These are phyloP conservation scores for Pristionchus japonicus DNA, from an alignment of 2,888 invertebrate species.

Conservation along the genomic window DNA sequence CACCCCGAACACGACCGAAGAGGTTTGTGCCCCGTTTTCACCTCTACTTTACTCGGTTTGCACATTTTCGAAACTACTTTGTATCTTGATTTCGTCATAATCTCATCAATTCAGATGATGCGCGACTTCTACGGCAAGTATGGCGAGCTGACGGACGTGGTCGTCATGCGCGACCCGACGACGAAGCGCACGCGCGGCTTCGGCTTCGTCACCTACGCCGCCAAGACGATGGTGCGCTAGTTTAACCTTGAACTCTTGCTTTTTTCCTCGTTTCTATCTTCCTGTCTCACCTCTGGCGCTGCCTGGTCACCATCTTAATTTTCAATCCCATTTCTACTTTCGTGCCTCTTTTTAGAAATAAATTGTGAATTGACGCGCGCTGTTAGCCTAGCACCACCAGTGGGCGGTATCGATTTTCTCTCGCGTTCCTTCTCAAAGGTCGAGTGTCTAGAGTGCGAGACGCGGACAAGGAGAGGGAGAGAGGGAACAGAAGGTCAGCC, in stretches of 20 bases:
- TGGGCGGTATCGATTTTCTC: neutral
- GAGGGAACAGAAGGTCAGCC: neutral
- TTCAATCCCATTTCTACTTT: too few species aligned
- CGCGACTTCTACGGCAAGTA: conserved; percentile 78
- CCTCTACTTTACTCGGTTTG: neutral
- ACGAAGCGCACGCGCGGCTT: conserved; percentile 95
- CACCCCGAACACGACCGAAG: conserved; percentile 62
- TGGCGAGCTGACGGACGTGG: conserved; percentile 96
- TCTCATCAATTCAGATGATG: conserved; percentile 42
- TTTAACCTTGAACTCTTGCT: neutral
- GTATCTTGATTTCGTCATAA: too few species aligned
- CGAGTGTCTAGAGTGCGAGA: neutral
- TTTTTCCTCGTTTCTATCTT: too few species aligned
- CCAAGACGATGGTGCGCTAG: conserved; percentile 51
- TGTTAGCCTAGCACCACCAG: neutral
- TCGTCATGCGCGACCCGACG: conserved; percentile 95
- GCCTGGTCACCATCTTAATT: too few species aligned
- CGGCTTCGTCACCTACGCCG: conserved; percentile 95
- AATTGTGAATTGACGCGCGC: neutral
- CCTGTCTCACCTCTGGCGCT: too few species aligned
- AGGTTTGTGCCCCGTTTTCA: conserved; percentile 44
- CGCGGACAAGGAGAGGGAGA: neutral
- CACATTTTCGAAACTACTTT: neutral
- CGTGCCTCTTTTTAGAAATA: neutral
- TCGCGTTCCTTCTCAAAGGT: neutral